Evolutionary conservation across 2,113 vertebrate genomes (phyloP), one percentile per base, ranked within the genome.

Genomic region (Macaca mulatta): DNA sequence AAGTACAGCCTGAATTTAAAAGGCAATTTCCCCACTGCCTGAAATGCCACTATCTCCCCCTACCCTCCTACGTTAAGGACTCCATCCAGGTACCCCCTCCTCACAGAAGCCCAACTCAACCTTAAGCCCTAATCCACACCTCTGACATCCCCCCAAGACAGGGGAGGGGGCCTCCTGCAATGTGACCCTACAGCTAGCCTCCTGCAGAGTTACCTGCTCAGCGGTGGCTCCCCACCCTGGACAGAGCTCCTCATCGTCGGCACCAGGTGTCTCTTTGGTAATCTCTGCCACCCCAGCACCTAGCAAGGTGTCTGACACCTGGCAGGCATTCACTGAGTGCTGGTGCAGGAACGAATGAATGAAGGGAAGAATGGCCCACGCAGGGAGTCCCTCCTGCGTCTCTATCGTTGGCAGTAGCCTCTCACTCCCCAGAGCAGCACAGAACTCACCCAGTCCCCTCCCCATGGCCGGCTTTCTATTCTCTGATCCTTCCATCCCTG

Each of bases 311-410:
- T 7, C 87, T 5, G 17, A 40, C 6, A 12, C 52, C 27, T 4
- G 3, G 87, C 52, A 61, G 52, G 27, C 18, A 61, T 22, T 45
- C 38, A 23, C 27, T 10, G 17, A 8, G n/a, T 7, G 12, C 7
- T 43, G 8, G 40, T 9, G 25, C 38, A 23, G 2, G 4, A 40
- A 52, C 0, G 14, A 59, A 55, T 25, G n/a, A 35, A 52, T 8
- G 25, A 45, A 64, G 12, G 11, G 40, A 50, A 8, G 55, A 43
- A 61, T 1, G 25, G 6, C 18, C 55, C 5, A n/a, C 0, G 0
- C 30, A 52, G n/a, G 48, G 48, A 57, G 55, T 32, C 55, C 40
- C 59, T 48, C 40, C 55, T 4, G 4, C 4, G 2, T 14, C n/a
- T 22, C 12, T 55, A 7, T 27, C 18, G 1, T 40, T 14, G 12